phyloP scores from a whole-genome alignment of 2,113 vertebrate genomes.

The Antidorcas marsupialis region DNA sequence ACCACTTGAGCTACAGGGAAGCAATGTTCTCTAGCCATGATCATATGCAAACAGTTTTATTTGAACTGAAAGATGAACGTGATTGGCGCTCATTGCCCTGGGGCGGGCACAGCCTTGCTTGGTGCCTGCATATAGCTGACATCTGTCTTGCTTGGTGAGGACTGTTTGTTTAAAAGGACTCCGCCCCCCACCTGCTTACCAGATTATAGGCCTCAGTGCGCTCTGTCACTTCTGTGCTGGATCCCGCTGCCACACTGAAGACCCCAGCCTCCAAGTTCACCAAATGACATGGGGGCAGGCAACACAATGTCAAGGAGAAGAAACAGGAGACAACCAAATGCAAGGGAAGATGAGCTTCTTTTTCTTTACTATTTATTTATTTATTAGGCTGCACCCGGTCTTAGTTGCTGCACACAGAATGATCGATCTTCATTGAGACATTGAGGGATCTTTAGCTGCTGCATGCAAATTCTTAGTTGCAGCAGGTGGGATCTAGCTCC shows the following conservation, averaged over 20 bases:
- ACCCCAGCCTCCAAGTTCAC: background rate
- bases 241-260: fast-evolving
- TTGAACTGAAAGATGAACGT: background rate
- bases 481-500: background rate
- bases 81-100: background rate
- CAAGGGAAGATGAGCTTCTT: background rate
- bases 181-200: background rate
- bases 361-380: background rate
- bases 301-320: background rate
- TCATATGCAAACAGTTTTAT: background rate
- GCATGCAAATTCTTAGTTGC: background rate
- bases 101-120: background rate
- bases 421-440: background rate
- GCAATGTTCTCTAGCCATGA: background rate
- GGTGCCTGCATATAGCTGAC: background rate
- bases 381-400: background rate
- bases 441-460: background rate
- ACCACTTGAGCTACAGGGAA: background rate
- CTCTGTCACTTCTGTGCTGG: background rate
- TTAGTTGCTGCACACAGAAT: background rate
- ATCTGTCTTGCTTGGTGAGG: background rate
- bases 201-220: fast-evolving
- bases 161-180: background rate
- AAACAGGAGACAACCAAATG: background rate
- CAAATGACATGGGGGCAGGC: too few species aligned